A percentile compares a stretch with the other conserved stretches of the same genome.
These are phyloP conservation scores for Sanderia malayensis DNA, from an alignment of 30 jellyfish, hydroid and myxozoan genomes.

Conservation along the genomic window DNA sequence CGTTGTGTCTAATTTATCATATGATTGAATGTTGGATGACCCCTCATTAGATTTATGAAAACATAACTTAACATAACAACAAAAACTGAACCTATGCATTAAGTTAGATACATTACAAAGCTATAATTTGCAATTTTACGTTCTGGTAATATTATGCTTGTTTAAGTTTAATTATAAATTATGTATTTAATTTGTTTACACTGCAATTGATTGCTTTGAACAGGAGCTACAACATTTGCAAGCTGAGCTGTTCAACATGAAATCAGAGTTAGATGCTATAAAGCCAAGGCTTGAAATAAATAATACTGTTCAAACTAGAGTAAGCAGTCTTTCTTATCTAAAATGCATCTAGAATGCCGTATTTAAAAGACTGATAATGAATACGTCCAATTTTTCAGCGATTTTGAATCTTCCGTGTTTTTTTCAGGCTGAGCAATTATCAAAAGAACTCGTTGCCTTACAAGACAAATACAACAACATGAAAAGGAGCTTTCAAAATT, in stretches of 20 bases:
- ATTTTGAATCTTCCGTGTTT: neutral
- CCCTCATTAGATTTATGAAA: neutral
- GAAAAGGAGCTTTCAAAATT: conserved; percentile 43
- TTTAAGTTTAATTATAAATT: neutral
- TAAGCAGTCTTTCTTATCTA: no score
- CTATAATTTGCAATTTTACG: neutral
- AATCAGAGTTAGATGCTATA: conserved; percentile 35
- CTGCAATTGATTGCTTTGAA: neutral
- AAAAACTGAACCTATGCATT: neutral
- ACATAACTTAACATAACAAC: neutral
- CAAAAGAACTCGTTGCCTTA: conserved; percentile 38
- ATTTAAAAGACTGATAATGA: neutral
- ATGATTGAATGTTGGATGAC: neutral
- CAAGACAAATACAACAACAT: conserved; percentile 60
- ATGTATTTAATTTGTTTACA: neutral
- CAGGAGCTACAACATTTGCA: conserved; percentile 35
- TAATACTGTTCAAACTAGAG: conserved; percentile 53
- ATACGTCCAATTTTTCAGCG: neutral
- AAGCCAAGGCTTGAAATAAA: conserved; percentile 37
- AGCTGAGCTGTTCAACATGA: conserved; percentile 42
- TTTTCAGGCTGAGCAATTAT: conserved; percentile 25
- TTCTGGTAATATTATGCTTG: neutral
- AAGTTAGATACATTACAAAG: neutral
- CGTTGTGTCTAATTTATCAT: neutral
- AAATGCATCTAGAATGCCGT: neutral